Evolutionary conservation across 2,888 invertebrate species (phyloP).

Genomic region (Lypha dubia): DNA sequence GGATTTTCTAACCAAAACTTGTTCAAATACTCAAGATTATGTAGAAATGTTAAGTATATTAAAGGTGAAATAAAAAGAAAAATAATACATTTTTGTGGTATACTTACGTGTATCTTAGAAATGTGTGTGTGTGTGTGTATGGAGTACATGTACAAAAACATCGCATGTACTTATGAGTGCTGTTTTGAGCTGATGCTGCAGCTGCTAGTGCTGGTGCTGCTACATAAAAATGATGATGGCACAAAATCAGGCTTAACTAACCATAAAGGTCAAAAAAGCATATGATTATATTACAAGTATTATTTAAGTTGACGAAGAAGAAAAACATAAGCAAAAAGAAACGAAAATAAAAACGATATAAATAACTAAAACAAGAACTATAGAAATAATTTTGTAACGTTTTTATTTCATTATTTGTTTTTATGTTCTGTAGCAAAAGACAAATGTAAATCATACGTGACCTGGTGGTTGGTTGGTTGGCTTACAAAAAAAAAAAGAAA

Average conservation of each 20-base stretch:
- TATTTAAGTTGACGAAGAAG: conserved; percentile 54
- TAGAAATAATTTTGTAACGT: conserved; percentile 61
- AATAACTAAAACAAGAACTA: conserved; percentile 41
- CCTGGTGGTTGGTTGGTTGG: conserved; percentile 5
- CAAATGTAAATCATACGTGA: conserved; percentile 69
- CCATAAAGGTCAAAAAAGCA: conserved; percentile 70
- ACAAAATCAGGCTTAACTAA: conserved; percentile 70
- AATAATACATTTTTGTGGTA: conserved; percentile 8
- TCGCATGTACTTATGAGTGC: not conserved
- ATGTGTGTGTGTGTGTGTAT: conserved; percentile 1
- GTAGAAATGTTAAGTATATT: conserved; percentile 26
- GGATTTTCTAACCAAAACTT: conserved; percentile 45
- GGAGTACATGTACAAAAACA: not conserved
- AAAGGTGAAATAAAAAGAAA: conserved; percentile 16
- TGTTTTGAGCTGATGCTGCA: too few species aligned
- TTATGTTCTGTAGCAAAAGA: conserved; percentile 48
- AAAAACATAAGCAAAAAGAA: not conserved
- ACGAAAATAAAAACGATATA: conserved; percentile 42
- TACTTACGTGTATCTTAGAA: not conserved
- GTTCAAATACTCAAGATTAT: conserved; percentile 23
- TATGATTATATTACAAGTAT: conserved; percentile 66
- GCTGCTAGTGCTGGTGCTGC: too few species aligned
- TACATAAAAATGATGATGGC: conserved; percentile 60
- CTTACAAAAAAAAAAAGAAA: too few species aligned
- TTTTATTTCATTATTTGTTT: conserved; percentile 44